These are phyloP conservation scores for Tuberolachnus salignus DNA, from an alignment of 2,888 invertebrate genomes.

Conservation along the genomic window DNA sequence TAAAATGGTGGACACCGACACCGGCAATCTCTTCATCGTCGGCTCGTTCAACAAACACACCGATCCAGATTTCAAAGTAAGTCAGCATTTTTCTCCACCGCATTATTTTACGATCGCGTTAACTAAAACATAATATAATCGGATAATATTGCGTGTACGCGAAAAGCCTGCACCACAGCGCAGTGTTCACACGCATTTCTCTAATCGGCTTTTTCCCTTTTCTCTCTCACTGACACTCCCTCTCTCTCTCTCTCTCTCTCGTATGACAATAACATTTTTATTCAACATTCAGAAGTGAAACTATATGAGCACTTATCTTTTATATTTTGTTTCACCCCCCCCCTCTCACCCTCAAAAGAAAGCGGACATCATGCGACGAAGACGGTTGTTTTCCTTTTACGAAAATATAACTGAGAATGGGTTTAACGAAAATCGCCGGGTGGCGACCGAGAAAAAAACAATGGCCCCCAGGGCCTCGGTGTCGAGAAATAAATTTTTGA, in stretches of 20 bases:
- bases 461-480: not conserved
- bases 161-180: not conserved
- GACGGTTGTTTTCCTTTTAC: slow-evolving; percentile 6
- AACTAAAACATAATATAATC: not conserved
- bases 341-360: slow-evolving; percentile 1
- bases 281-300: not conserved
- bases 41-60: slow-evolving; percentile 77
- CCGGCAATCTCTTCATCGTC: slow-evolving; percentile 79
- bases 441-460: slow-evolving; percentile 19
- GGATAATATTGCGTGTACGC: not conserved
- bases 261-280: not conserved
- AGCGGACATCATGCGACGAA: no score
- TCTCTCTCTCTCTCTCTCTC: no score
- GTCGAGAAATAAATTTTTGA: slow-evolving; percentile 6
- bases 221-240: no score
- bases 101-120: not conserved
- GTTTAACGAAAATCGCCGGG: slow-evolving; percentile 20
- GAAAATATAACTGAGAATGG: slow-evolving; percentile 22
- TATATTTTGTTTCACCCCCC: slow-evolving; percentile 14
- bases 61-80: slow-evolving; percentile 79
- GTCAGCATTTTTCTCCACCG: slow-evolving; percentile 33
- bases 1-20: slow-evolving; percentile 79
- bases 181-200: not conserved
- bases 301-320: slow-evolving; percentile 15
- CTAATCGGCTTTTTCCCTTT: not conserved